Evolutionary conservation across 2,113 vertebrate genomes (phyloP).

Genomic region (Ceyx margarethae): DNA sequence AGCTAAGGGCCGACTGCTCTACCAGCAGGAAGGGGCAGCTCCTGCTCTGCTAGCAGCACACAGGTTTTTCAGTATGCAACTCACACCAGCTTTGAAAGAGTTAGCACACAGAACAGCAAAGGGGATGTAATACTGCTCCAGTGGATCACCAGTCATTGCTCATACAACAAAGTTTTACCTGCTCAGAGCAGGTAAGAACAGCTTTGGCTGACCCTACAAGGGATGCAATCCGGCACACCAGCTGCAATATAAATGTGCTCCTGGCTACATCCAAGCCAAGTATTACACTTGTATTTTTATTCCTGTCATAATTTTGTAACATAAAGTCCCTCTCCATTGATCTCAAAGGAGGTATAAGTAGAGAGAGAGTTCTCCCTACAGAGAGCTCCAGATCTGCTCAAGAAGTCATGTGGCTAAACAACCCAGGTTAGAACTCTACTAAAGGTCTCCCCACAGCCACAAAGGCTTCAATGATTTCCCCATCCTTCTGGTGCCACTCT

Average conservation of each 20-base stretch:
- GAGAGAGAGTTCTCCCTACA: accelerated
- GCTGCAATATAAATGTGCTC: neutral
- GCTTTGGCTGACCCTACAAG: neutral
- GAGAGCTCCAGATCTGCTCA: neutral
- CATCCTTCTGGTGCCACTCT: neutral
- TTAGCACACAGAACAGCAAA: neutral
- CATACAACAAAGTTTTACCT: neutral
- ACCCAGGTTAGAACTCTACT: neutral
- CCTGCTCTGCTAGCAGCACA: neutral
- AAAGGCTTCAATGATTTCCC: neutral
- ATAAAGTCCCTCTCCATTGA: neutral
- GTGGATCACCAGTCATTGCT: neutral
- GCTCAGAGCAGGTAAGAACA: neutral
- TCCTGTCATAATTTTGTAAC: neutral
- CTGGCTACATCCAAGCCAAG: neutral
- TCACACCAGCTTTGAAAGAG: neutral
- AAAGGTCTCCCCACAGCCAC: neutral
- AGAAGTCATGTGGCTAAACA: neutral
- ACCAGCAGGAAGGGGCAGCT: neutral
- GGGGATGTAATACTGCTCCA: neutral
- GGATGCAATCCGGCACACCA: neutral
- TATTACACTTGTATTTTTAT: neutral
- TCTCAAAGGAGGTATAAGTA: neutral
- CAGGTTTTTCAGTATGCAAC: neutral
- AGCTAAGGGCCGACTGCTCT: neutral